Evolutionary conservation across 2,113 vertebrate species (phyloP).

Genomic region (Aviceda subcristata): DNA sequence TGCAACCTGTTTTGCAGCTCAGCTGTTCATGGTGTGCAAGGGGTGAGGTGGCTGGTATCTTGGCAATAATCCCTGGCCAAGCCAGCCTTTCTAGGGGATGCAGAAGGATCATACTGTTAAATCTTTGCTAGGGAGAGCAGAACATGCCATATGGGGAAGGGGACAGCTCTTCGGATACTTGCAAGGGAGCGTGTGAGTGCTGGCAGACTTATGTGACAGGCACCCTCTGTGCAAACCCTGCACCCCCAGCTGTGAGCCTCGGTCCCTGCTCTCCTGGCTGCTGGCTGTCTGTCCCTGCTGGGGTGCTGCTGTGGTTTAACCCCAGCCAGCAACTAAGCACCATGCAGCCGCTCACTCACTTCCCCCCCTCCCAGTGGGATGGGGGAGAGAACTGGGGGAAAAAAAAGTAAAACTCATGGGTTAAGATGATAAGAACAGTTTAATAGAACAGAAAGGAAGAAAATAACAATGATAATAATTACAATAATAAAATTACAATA

Average conservation of each 20-base stretch:
- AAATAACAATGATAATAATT: too few species aligned
- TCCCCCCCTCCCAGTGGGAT: too few species aligned
- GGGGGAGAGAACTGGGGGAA: too few species aligned
- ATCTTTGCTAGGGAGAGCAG: neutral
- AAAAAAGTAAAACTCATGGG: too few species aligned
- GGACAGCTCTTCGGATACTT: neutral
- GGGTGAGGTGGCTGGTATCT: neutral
- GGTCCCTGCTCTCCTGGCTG: neutral
- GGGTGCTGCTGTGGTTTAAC: too few species aligned
- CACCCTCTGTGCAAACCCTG: neutral
- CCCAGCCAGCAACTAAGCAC: too few species aligned
- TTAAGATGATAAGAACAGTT: too few species aligned
- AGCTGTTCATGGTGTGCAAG: neutral
- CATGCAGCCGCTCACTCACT: too few species aligned
- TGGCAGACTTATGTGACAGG: neutral
- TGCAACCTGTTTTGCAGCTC: neutral
- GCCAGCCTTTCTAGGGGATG: neutral
- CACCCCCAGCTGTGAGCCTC: neutral
- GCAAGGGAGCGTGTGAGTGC: neutral
- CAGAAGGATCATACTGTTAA: accelerated
- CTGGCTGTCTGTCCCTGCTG: accelerated
- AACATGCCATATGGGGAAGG: accelerated
- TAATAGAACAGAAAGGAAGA: too few species aligned
- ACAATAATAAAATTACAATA: too few species aligned
- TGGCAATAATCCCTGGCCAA: neutral